These are phyloP conservation scores for Irena cyanogastra DNA, from an alignment of 2,113 vertebrate genomes.

Conservation along the genomic window DNA sequence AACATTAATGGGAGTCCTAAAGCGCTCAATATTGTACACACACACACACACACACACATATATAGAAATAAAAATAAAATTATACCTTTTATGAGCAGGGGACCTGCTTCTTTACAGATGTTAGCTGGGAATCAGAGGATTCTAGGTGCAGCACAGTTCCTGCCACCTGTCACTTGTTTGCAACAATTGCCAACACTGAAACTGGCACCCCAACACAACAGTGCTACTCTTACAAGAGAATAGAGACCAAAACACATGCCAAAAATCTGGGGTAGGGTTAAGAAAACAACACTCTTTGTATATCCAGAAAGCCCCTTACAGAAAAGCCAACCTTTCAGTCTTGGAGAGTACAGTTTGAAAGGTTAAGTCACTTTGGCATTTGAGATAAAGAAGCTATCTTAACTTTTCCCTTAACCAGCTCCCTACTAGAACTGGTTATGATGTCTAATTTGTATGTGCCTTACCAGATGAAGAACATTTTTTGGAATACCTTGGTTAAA, in stretches of 20 bases:
- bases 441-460: neutral
- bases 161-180: neutral
- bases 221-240: neutral
- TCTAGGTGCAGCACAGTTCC: neutral
- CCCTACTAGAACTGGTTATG: neutral
- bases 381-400: neutral
- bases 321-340: neutral
- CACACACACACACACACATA: neutral
- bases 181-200: rapidly evolving
- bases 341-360: neutral
- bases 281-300: neutral
- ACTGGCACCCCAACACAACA: neutral
- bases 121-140: neutral
- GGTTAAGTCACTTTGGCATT: neutral
- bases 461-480: neutral
- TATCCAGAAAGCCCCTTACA: neutral
- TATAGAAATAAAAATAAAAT: neutral
- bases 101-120: neutral
- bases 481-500: neutral
- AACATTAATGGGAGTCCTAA: neutral
- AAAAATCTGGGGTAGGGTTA: neutral
- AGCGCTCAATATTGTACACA: neutral
- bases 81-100: neutral
- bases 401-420: neutral
- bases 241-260: neutral